Percentiles rank a stretch among this genome's conserved stretches.
phyloP scores from a whole-genome alignment of 2,797 vertebrate genomes.

The Hydrolagus colliei region DNA sequence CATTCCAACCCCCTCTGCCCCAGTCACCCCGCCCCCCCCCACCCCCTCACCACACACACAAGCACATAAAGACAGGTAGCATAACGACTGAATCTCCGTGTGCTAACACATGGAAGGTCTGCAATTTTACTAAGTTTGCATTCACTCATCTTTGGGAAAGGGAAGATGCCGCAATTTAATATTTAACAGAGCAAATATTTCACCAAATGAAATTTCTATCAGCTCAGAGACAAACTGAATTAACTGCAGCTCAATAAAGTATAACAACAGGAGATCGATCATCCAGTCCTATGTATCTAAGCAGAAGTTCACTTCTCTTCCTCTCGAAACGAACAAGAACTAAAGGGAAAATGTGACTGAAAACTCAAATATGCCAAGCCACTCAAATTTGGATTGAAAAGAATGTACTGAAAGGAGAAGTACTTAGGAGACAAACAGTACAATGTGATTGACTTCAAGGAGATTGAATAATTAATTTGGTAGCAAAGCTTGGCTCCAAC shows the following conservation, averaged over 20 bases:
- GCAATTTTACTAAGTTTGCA: background rate
- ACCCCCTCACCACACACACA: too few species aligned
- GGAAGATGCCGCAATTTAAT: background rate
- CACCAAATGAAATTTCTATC: slow-evolving; percentile 16
- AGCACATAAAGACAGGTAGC: background rate
- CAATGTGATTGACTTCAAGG: slow-evolving; percentile 18
- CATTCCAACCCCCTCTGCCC: too few species aligned
- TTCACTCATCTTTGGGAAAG: background rate
- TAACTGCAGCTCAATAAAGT: background rate
- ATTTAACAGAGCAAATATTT: background rate
- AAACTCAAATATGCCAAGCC: background rate
- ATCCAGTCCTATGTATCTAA: background rate
- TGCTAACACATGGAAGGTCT: background rate
- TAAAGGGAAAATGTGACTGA: background rate
- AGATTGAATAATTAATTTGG: slow-evolving; percentile 28
- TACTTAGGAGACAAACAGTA: slow-evolving; percentile 19
- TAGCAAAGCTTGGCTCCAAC: slow-evolving; percentile 16
- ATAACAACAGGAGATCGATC: background rate
- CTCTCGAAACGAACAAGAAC: background rate
- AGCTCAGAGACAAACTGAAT: background rate
- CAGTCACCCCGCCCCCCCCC: too few species aligned
- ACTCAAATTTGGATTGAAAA: background rate
- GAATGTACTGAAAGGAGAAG: slow-evolving; percentile 6
- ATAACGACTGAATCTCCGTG: slow-evolving; percentile 24
- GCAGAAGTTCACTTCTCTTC: background rate